These are phyloP conservation scores for Lutjanus campechanus DNA, from an alignment of 2,797 vertebrate genomes.

Conservation along the genomic window DNA sequence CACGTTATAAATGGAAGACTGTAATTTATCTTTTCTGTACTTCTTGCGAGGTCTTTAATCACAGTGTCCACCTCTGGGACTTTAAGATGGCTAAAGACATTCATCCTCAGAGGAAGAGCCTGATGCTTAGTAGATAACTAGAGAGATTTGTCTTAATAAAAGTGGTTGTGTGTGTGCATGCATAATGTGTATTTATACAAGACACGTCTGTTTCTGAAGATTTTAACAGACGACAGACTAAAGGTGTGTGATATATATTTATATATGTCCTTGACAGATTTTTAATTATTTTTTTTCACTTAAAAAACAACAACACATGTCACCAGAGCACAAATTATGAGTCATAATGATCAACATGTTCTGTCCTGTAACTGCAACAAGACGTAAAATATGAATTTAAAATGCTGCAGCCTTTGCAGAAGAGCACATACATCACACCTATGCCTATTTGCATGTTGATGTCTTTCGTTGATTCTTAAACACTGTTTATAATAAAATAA, in stretches of 20 bases:
- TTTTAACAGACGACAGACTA: not conserved
- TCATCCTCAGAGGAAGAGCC: conserved; percentile 33
- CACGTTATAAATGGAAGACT: conserved; percentile 62
- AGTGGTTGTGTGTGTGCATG: not conserved
- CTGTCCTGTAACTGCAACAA: not conserved
- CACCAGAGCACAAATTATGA: not conserved
- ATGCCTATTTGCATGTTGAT: not conserved
- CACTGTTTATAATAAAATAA: not conserved
- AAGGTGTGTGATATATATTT: not conserved
- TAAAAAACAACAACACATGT: too few relatives aligned
- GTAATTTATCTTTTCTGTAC: conserved; percentile 60
- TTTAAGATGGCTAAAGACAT: conserved; percentile 33
- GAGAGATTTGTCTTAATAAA: conserved; percentile 21
- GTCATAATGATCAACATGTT: not conserved
- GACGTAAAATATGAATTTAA: not conserved
- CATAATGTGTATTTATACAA: not conserved
- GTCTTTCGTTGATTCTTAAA: not conserved
- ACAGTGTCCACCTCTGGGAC: conserved; percentile 31
- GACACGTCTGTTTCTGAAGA: not conserved
- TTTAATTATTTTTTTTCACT: too few relatives aligned
- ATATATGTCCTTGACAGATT: too few relatives aligned
- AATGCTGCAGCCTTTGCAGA: not conserved
- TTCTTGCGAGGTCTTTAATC: conserved; percentile 57
- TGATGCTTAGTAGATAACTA: conserved; percentile 7
- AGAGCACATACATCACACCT: not conserved